phyloP scores from a whole-genome alignment of 64 coral and sea anemone species.

The Pocillopora damicornis region DNA sequence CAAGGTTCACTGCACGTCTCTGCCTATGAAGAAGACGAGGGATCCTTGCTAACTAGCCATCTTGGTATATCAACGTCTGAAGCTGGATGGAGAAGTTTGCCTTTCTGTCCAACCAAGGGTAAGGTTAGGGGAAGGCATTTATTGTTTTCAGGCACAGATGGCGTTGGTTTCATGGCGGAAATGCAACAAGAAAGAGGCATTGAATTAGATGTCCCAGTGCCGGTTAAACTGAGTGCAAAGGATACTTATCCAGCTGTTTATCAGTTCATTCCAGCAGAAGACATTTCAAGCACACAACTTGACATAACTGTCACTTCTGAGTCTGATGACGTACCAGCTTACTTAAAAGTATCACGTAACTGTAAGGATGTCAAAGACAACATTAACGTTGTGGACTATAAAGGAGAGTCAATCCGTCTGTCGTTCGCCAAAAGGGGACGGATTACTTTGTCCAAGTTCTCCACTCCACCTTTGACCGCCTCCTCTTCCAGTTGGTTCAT shows the following conservation, averaged over 20 bases:
- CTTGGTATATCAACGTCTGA: too few relatives aligned
- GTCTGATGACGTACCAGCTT: background rate
- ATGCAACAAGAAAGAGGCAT: too few relatives aligned
- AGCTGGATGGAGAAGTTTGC: too few relatives aligned
- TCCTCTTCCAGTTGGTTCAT: constrained; percentile 49
- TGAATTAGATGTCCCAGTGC: too few relatives aligned
- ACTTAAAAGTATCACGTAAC: constrained; percentile 49
- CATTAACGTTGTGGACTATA: background rate
- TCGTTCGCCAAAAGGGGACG: constrained; percentile 42
- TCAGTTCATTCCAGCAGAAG: constrained; percentile 26
- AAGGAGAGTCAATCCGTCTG: constrained; percentile 17
- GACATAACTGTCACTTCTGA: constrained; percentile 46
- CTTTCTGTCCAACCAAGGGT: too few relatives aligned
- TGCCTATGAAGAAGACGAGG: too few relatives aligned
- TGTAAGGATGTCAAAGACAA: constrained; percentile 36
- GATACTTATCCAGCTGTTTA: background rate
- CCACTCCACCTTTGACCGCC: constrained; percentile 16
- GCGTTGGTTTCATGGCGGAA: too few relatives aligned
- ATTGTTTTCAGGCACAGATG: too few relatives aligned
- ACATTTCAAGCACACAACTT: constrained; percentile 31
- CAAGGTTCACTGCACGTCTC: too few relatives aligned
- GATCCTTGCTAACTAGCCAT: too few relatives aligned
- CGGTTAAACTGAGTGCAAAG: too few relatives aligned
- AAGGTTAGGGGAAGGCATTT: too few relatives aligned
- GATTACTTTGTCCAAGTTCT: constrained; percentile 34